Evolutionary conservation across 1,140 invertebrate species (phyloP), one percentile per base, ranked within the genome.

Genomic region (Macrocentrus cingulum): DNA sequence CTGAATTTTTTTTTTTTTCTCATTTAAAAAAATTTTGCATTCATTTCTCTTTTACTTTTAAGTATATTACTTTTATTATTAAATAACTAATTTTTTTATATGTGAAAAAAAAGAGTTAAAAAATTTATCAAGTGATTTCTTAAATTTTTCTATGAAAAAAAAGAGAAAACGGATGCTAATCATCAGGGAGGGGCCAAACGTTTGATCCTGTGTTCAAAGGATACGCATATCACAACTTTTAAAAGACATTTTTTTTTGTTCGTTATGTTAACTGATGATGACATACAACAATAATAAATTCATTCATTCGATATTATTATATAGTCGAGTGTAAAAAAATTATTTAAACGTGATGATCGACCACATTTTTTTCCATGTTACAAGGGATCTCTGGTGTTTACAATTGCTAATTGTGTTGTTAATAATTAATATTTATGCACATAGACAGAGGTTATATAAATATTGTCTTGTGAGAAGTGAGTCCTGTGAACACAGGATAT

Each of bases 141-240:
- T n/a, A n/a, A n/a, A n/a, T n/a, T n/a, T n/a, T n/a, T n/a, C n/a
- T n/a, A n/a, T n/a, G 8, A 48, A 15, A 29, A 52, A 36, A 18
- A 52, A 41, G 37, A 52, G 50, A 52, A 36, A 19, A 52, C 15
- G 50, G 36, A 36, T 18, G 48, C 18, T 22, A 25, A 2, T 4
- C 20, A n/a, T 25, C 39, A 34, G 55, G 19, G 29, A 37, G 29
- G 44, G 44, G 55, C 56, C 65, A 68, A 68, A 69, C 59, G 60
- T 59, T 66, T 67, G 53, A 76, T 76, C 74, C 74, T 76, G 75
- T 76, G 74, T 77, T 76, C 74, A 77, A 67, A 76, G 73, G 71
- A 76, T 66, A 67, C 45, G 20, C 25, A 52, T 29, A 44, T n/a
- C 25, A 29, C 25, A 9, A 44, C 29, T 29, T 25, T 36, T 59